Evolutionary conservation across 2,113 vertebrate genomes (phyloP).

Genomic region (Sinocyclocheilus anshuiensis): DNA sequence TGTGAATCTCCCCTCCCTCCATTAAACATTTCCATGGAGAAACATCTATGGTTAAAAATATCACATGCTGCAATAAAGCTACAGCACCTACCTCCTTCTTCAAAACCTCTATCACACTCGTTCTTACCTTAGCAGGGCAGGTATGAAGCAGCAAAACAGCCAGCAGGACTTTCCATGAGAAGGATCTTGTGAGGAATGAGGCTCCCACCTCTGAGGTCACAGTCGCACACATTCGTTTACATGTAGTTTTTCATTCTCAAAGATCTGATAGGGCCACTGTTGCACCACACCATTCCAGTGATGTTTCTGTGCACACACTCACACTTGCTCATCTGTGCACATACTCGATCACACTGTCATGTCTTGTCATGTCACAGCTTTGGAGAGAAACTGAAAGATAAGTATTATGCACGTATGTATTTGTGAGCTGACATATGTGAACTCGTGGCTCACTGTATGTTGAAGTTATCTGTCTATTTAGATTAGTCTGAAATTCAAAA

Average conservation of each 20-base stretch:
- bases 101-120: background rate
- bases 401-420: slow-evolving; percentile 19
- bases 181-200: slow-evolving; percentile 9
- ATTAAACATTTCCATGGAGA: slow-evolving; percentile 8
- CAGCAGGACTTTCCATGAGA: background rate
- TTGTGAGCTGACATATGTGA: background rate
- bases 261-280: slow-evolving; percentile 38
- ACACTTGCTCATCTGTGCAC: slow-evolving; percentile 13
- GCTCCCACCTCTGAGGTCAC: slow-evolving; percentile 34
- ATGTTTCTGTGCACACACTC: slow-evolving; percentile 21
- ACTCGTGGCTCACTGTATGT: background rate
- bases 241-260: background rate
- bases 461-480: background rate
- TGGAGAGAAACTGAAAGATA: slow-evolving; percentile 40
- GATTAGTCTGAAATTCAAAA: background rate
- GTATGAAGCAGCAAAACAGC: background rate
- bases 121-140: background rate
- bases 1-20: background rate
- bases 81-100: slow-evolving; percentile 13
- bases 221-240: slow-evolving; percentile 23
- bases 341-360: slow-evolving; percentile 47
- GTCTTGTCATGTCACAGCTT: slow-evolving; percentile 60
- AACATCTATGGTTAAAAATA: slow-evolving; percentile 10
- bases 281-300: slow-evolving; percentile 43
- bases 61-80: background rate